Percentiles rank a stretch among this genome's conserved stretches.
Evolutionary conservation across 2,113 vertebrate species (phyloP).

Genomic region (Mellivora capensis): DNA sequence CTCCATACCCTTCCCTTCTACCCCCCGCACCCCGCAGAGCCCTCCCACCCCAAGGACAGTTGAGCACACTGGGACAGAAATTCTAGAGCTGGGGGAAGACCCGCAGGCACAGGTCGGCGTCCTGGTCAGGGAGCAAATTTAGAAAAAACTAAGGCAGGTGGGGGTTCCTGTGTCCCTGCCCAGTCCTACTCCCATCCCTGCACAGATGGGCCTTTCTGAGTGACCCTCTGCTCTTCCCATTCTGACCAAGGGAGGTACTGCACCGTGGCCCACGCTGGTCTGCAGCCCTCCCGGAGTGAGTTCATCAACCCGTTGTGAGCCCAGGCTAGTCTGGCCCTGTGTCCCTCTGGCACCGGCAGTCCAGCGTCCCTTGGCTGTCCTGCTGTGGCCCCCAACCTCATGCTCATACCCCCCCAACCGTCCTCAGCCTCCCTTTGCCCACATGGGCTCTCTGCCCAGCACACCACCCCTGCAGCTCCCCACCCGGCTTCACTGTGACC

Average conservation of each 20-base stretch:
- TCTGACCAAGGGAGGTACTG: neutral
- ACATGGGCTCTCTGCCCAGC: neutral
- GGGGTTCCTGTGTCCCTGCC: too few relatives aligned
- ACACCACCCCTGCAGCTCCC: too few relatives aligned
- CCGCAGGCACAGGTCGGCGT: neutral
- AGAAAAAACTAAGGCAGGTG: neutral
- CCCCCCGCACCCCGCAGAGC: neutral
- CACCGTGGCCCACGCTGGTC: neutral
- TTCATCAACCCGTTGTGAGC: too few relatives aligned
- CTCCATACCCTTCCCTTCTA: neutral
- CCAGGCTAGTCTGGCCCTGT: neutral
- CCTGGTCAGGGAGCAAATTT: neutral
- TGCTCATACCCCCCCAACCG: neutral
- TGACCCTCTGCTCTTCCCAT: too few relatives aligned
- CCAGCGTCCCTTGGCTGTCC: neutral
- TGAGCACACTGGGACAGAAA: neutral
- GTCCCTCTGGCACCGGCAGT: neutral
- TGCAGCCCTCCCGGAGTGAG: too few relatives aligned
- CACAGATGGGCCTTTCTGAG: neutral
- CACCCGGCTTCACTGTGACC: neutral
- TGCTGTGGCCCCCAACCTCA: neutral
- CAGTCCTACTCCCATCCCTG: neutral
- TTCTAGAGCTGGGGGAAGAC: neutral
- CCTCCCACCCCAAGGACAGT: neutral
- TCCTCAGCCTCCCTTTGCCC: neutral